A percentile compares a stretch with the other conserved stretches of the same genome.
Evolutionary conservation across 2,113 vertebrate species (phyloP).

Genomic region (Rhombomys opimus): DNA sequence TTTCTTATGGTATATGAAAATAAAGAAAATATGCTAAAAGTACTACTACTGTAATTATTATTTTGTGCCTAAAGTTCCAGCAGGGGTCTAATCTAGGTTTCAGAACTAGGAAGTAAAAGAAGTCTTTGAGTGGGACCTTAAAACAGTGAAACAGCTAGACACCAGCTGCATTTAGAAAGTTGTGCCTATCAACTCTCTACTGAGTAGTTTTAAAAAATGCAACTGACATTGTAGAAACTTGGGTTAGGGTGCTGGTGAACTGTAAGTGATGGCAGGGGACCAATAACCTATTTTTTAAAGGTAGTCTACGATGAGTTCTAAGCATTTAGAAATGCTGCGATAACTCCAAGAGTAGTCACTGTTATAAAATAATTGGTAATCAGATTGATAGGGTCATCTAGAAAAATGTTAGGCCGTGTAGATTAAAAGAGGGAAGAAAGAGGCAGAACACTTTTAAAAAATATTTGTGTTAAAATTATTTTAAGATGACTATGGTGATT

Average conservation of each 20-base stretch:
- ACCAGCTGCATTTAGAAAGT: conserved; percentile 38
- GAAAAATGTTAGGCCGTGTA: conserved; percentile 24
- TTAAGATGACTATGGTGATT: conserved; percentile 51
- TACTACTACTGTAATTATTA: conserved; percentile 47
- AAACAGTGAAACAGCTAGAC: conserved; percentile 41
- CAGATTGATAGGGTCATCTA: conserved; percentile 45
- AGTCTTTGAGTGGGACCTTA: conserved; percentile 35
- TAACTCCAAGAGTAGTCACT: conserved; percentile 20
- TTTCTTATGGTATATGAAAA: conserved; percentile 37
- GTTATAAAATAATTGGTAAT: conserved; percentile 45
- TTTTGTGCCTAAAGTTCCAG: conserved; percentile 57
- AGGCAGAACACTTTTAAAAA: conserved; percentile 28
- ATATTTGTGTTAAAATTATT: conserved; percentile 51
- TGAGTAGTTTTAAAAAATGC: conserved; percentile 32
- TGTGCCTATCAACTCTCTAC: not conserved
- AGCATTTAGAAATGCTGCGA: not conserved
- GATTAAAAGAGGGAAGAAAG: conserved; percentile 48
- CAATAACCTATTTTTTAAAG: conserved; percentile 11
- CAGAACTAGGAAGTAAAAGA: conserved; percentile 71
- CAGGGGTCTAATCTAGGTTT: conserved; percentile 48
- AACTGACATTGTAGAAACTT: conserved; percentile 46
- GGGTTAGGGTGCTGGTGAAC: not conserved
- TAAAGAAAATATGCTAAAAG: conserved; percentile 51
- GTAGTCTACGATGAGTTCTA: conserved; percentile 17
- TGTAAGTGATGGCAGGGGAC: not conserved